Base-by-base conservation (phyloP, 2,113 vertebrate genomes). In the Campylomormyrus tamandua region DNA sequence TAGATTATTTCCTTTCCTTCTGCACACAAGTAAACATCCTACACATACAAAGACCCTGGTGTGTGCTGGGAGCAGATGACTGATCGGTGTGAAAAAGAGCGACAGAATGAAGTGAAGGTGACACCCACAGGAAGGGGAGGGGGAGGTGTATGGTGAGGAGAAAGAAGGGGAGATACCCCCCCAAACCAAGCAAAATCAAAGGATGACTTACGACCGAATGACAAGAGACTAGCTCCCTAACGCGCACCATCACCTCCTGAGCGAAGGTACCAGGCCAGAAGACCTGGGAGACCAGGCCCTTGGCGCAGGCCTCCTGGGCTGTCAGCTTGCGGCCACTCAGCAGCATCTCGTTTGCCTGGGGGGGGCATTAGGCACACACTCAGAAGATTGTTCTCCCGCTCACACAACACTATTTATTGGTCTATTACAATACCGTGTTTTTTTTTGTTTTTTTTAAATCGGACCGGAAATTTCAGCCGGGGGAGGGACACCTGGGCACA, bases 241-340 rank as follows among this genome's bases (percentile, higher is more conserved):
- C 97, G 87, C 98, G 96, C 93, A 97, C 96, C 97, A 98, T 98
- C 90, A 99, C 98, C 95, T 99, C 98, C 94, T 99, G 98, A 83
- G 96, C 97, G 94, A 99, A 99, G 2, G 98, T 99, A 90, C 96
- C 98, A 0, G 98, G 98, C 98, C 98, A 99, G 52, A 99, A 97
- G 90, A 99, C 98, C 95, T 99, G 98, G 13, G 98, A 99, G 49
- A 99, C 98, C 92, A 99, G 93, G 90, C 98, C 98, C 93, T 99
- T 99, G 92, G 96, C 96, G 90, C 98, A 99, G 0, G 98, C 98
- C 93, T 99, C 98, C 95, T 98, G 98, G 0, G 98, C 98, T 0
- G 98, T 99, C 94, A 99, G 45, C 95, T 99, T 99, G 93, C 98
- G 97, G 88, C 97, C 97, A 42, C 98, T 97, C 89, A 99, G 96